Evolutionary conservation across 2,888 invertebrate genomes (phyloP), one percentile per base, ranked within the genome.

Genomic region (Drosophila diplacantha): DNA sequence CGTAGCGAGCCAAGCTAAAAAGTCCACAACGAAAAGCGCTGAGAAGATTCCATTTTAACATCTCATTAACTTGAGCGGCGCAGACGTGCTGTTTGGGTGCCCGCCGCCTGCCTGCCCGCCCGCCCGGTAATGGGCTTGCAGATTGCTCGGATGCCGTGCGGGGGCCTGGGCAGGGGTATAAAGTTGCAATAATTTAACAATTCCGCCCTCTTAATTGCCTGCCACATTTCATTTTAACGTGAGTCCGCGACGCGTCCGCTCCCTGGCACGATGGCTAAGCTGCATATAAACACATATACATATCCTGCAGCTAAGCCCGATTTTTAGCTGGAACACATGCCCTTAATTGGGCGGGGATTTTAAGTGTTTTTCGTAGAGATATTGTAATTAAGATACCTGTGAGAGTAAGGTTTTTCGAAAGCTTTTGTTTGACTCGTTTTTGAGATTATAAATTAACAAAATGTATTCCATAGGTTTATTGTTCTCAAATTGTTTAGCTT

Each of bases 141-240:
- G 51, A 46, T 44, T 41, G 44, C 29, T 20, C 34, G 58, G 24
- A 31, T 38, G 39, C 18, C 16, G 50, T 12, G 5, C 32, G 12
- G 32, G 53, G 34, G 53, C n/a, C 26, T 35, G 38, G 38, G 50
- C 41, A 32, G 52, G 65, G 72, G 72, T 60, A 70, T 72, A 80
- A 64, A 74, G 69, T 78, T 78, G 83, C 73, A 84, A 86, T 86
- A 87, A 86, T 87, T 87, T 87, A 81, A 83, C 84, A 86, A 87
- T 87, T 87, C 84, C 81, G 81, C 83, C 82, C 74, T 83, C 87
- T 86, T 87, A 86, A 87, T 87, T 87, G 85, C 86, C 81, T 82
- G 83, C 83, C 86, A 87, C 87, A 87, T 87, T 87, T 87, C 83
- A 86, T 87, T 85, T 85, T 78, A 76, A 70, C 74, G 69, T 50